phyloP scores from a whole-genome alignment of 2,113 vertebrate genomes.

The Coptodon bakossiorum region DNA sequence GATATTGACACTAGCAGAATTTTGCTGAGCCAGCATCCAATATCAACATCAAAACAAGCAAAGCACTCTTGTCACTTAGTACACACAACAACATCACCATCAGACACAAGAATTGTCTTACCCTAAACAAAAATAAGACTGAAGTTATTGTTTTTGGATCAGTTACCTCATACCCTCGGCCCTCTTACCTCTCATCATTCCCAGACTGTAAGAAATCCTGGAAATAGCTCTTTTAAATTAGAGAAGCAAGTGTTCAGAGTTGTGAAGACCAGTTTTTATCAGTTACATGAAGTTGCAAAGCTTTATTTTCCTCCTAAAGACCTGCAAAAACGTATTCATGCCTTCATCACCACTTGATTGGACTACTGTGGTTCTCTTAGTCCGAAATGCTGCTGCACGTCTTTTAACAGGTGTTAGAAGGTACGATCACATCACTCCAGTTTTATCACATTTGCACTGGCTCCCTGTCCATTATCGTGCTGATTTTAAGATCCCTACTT shows the following conservation, averaged over 20 bases:
- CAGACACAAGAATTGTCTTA: background rate
- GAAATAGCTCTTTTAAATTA: fast-evolving
- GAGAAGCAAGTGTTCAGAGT: background rate
- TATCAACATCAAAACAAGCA: background rate
- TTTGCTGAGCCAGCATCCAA: background rate
- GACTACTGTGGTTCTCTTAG: background rate
- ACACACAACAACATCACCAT: fast-evolving
- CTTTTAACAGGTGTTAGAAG: fast-evolving
- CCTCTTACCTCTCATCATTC: background rate
- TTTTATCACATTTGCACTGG: background rate
- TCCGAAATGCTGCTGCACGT: background rate
- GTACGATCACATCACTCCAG: background rate
- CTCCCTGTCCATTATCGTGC: fast-evolving
- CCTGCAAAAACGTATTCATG: background rate
- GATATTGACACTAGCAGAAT: background rate
- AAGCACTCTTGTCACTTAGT: background rate
- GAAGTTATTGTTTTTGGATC: background rate
- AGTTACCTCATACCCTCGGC: background rate
- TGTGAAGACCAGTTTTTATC: background rate
- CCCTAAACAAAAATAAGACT: fast-evolving
- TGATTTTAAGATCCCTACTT: background rate
- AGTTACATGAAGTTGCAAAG: background rate
- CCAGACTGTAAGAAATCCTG: background rate
- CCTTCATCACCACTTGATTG: background rate
- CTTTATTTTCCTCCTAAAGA: fast-evolving